Evolutionary conservation across 2,113 vertebrate genomes (phyloP).

Genomic region (Notothenia rossii): DNA sequence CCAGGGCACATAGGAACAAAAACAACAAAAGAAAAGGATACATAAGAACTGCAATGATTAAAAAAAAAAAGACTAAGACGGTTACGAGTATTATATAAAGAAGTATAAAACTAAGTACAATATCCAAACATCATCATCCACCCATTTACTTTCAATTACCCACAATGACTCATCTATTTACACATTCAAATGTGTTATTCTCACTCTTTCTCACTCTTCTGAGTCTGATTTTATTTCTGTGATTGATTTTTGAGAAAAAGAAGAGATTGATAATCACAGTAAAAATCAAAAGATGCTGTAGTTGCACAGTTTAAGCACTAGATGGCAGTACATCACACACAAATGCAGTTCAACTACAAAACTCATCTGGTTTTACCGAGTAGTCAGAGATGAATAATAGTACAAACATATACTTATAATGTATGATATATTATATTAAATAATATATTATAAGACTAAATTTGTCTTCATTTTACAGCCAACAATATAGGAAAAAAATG

Average conservation of each 20-base stretch:
- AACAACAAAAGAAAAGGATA: no score
- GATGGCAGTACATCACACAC: constrained; percentile 23
- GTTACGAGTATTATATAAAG: no score
- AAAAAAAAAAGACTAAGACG: no score
- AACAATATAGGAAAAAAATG: background rate
- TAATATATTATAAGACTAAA: background rate
- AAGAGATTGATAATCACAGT: background rate
- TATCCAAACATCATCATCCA: no score
- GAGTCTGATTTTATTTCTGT: background rate
- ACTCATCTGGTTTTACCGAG: background rate
- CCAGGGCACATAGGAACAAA: no score
- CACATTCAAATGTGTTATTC: no score
- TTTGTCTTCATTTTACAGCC: background rate
- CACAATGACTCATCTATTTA: no score
- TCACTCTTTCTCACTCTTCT: no score
- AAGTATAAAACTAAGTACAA: no score
- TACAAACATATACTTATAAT: background rate
- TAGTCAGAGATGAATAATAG: background rate
- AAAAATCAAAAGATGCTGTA: background rate
- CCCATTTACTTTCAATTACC: no score
- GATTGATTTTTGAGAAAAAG: background rate
- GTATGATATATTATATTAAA: background rate
- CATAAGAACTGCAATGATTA: no score
- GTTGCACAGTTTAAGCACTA: constrained; percentile 1
- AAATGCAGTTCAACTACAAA: no score